These are phyloP conservation scores for Tachina lurida DNA, from an alignment of 2,888 invertebrate species.

Conservation along the genomic window DNA sequence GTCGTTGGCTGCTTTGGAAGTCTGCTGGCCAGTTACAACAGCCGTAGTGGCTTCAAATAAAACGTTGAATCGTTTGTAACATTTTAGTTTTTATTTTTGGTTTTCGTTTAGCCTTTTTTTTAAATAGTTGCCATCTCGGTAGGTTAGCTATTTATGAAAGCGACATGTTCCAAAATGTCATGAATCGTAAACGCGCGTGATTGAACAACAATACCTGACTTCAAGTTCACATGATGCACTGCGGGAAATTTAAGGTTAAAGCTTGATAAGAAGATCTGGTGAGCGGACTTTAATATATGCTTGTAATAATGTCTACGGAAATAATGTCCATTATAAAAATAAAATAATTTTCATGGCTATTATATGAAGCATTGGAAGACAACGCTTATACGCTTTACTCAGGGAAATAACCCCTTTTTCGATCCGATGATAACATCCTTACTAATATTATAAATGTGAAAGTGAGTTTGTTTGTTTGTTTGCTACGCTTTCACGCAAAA, in stretches of 20 bases:
- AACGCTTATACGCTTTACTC: too few relatives aligned
- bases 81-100: conserved; percentile 1
- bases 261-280: not conserved
- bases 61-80: conserved; percentile 42
- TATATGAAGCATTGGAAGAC: too few relatives aligned
- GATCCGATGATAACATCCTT: too few relatives aligned
- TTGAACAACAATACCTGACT: conserved; percentile 71
- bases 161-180: conserved; percentile 71
- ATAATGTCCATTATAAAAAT: too few relatives aligned
- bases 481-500: too few relatives aligned
- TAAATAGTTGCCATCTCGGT: conserved; percentile 56
- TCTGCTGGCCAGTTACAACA: conserved; percentile 39
- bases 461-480: too few relatives aligned
- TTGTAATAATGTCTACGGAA: too few relatives aligned
- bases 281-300: too few relatives aligned
- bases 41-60: conserved; percentile 20
- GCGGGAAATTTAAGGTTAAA: not conserved
- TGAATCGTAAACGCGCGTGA: conserved; percentile 71
- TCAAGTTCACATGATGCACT: conserved; percentile 52
- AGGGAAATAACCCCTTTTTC: too few relatives aligned
- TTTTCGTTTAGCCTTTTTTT: conserved; percentile 18
- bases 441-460: too few relatives aligned
- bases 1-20: conserved; percentile 17
- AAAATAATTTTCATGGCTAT: too few relatives aligned
- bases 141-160: conserved; percentile 71